Evolutionary conservation across 2,113 vertebrate species (phyloP).

Genomic region (Oncorhynchus gorbuscha): DNA sequence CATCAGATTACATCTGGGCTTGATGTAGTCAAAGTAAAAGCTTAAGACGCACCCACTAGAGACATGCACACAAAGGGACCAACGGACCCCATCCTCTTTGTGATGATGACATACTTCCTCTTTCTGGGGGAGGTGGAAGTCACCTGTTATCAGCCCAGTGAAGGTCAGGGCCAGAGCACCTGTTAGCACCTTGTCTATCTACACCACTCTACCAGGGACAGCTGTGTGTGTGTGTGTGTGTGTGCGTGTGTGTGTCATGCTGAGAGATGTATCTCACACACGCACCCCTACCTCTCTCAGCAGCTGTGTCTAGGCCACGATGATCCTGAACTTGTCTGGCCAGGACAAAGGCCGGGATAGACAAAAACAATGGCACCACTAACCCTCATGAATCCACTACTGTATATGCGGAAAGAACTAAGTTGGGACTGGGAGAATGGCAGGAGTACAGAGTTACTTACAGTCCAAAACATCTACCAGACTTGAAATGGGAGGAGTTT

Average conservation of each 20-base stretch:
- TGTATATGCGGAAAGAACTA: slow-evolving; percentile 20
- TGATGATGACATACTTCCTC: slow-evolving; percentile 57
- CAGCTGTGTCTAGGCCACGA: slow-evolving; percentile 67
- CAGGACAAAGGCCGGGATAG: slow-evolving; percentile 57
- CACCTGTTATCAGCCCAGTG: slow-evolving; percentile 69
- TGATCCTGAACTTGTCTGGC: slow-evolving; percentile 57
- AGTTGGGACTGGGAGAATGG: no score
- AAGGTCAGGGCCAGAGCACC: slow-evolving; percentile 71
- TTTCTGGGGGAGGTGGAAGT: slow-evolving; percentile 62
- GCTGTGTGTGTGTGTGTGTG: slow-evolving; percentile 60
- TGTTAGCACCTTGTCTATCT: slow-evolving; percentile 76
- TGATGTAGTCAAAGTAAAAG: slow-evolving; percentile 67
- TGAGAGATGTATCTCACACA: slow-evolving; percentile 73
- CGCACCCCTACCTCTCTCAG: slow-evolving; percentile 70
- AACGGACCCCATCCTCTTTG: slow-evolving; percentile 59
- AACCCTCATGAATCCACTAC: slow-evolving; percentile 52
- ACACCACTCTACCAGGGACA: slow-evolving; percentile 69
- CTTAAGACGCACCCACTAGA: slow-evolving; percentile 43
- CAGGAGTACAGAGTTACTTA: not conserved
- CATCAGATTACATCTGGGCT: slow-evolving; percentile 54
- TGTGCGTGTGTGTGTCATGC: slow-evolving; percentile 33
- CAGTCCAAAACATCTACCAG: slow-evolving; percentile 30
- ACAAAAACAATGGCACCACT: slow-evolving; percentile 41
- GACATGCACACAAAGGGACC: slow-evolving; percentile 11
- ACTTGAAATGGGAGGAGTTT: slow-evolving; percentile 1